phyloP scores from a whole-genome alignment of 2,888 invertebrate genomes.

The Penaeus monodon region DNA sequence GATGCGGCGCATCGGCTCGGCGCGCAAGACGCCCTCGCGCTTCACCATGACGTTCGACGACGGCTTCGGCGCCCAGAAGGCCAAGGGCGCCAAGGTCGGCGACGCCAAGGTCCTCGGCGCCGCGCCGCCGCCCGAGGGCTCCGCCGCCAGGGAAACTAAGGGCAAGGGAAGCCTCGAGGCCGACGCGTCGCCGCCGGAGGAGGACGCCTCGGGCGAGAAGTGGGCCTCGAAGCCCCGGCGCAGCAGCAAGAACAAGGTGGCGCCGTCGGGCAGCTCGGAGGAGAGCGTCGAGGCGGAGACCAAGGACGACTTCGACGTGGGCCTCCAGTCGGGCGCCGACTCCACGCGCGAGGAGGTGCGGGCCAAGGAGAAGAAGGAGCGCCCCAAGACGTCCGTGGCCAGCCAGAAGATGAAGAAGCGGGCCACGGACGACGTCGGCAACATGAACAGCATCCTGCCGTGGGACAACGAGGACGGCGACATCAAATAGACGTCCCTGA shows the following conservation, averaged over 20 bases:
- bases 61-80: conserved; percentile 10
- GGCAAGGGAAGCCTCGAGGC: background rate
- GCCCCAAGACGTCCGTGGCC: conserved; percentile 59
- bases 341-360: conserved; percentile 45
- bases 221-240: conserved; percentile 59
- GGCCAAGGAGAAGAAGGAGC: conserved; percentile 45
- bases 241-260: conserved; percentile 53
- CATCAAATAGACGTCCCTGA: conserved; percentile 37
- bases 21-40: conserved; percentile 53
- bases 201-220: conserved; percentile 39
- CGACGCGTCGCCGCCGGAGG: background rate
- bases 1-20: conserved; percentile 56
- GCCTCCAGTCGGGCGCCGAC: conserved; percentile 52
- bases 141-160: background rate
- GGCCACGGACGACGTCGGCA: conserved; percentile 53
- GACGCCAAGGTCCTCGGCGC: background rate
- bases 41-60: conserved; percentile 55
- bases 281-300: conserved; percentile 25
- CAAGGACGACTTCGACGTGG: conserved; percentile 50
- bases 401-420: conserved; percentile 57
- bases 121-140: background rate
- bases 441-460: conserved; percentile 63
- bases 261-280: conserved; percentile 37
- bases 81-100: background rate
- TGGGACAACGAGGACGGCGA: conserved; percentile 64